Conservation (phyloP, 2,113 vertebrate genomes). For the Siniperca chuatsi region DNA sequence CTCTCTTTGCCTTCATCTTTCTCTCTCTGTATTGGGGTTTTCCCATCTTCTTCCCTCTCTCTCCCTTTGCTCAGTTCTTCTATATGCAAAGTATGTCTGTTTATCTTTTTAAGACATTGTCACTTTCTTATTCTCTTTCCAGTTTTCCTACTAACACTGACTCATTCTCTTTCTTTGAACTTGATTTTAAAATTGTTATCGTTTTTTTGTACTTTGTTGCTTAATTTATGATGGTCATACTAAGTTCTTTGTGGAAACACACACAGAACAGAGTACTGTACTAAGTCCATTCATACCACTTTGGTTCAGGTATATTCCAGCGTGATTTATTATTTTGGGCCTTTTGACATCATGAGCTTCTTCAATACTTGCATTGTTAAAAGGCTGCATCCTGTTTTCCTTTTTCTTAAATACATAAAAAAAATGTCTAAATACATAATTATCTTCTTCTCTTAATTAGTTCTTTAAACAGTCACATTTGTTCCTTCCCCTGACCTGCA, state of each 20-base stretch:
- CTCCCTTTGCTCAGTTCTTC: not conserved
- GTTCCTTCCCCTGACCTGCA: no score
- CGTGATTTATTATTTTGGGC: not conserved
- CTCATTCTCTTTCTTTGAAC: not conserved
- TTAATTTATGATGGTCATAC: no score
- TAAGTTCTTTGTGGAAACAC: no score
- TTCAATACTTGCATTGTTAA: not conserved
- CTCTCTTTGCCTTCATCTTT: not conserved
- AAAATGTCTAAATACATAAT: not conserved
- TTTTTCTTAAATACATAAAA: no score
- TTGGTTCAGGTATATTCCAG: not conserved
- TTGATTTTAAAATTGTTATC: not conserved
- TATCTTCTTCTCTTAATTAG: no score
- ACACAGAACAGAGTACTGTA: no score
- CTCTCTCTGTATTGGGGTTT: not conserved
- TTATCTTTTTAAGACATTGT: not conserved
- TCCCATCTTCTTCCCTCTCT: not conserved
- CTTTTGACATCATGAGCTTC: not conserved
- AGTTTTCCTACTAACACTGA: not conserved
- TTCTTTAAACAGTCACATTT: not conserved
- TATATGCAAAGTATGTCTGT: not conserved
- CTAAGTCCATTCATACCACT: no score
- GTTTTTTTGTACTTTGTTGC: no score
- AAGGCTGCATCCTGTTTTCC: not conserved
- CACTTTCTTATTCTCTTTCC: not conserved